Conservation (phyloP, 2,888 invertebrate species). For the Linyphia triangularis region DNA sequence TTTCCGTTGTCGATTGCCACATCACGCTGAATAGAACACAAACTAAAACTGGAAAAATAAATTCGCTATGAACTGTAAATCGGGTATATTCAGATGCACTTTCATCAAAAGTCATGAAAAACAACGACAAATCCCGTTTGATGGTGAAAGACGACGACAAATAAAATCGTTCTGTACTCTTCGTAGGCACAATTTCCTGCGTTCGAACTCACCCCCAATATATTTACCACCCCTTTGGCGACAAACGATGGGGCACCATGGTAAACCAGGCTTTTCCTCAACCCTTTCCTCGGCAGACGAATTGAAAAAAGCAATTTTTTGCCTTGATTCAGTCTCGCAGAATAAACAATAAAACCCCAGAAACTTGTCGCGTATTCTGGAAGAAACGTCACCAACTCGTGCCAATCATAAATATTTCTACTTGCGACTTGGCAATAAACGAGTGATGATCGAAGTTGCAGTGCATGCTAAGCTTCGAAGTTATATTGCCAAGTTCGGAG, state of each 20-base stretch:
- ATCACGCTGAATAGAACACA: no score
- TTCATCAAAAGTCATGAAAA: no score
- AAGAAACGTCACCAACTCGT: conserved; percentile 19
- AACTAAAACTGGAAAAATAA: no score
- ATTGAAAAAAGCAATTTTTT: conserved; percentile 48
- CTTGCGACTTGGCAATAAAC: conserved; percentile 58
- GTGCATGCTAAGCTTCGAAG: conserved; percentile 17
- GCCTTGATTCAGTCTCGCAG: conserved; percentile 39
- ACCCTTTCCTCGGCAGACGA: conserved; percentile 19
- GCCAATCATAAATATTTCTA: conserved; percentile 60
- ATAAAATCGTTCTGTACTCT: conserved; percentile 35
- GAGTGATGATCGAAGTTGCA: conserved; percentile 15
- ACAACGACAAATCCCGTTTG: no score
- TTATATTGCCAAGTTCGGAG: conserved; percentile 62
- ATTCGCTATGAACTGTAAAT: no score
- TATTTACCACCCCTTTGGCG: conserved; percentile 70
- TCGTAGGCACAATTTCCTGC: conserved; percentile 68
- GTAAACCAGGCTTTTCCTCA: conserved; percentile 73
- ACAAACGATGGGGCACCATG: conserved; percentile 72
- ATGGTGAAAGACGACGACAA: no score
- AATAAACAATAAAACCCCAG: conserved; percentile 67
- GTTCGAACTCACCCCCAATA: conserved; percentile 62
- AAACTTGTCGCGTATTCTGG: conserved; percentile 25
- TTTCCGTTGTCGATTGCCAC: no score
- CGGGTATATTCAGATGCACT: no score